A percentile compares a stretch with the other conserved stretches of the same genome.
These are phyloP conservation scores for Lomographa bimaculata DNA, from an alignment of 2,888 invertebrate genomes.

Conservation along the genomic window DNA sequence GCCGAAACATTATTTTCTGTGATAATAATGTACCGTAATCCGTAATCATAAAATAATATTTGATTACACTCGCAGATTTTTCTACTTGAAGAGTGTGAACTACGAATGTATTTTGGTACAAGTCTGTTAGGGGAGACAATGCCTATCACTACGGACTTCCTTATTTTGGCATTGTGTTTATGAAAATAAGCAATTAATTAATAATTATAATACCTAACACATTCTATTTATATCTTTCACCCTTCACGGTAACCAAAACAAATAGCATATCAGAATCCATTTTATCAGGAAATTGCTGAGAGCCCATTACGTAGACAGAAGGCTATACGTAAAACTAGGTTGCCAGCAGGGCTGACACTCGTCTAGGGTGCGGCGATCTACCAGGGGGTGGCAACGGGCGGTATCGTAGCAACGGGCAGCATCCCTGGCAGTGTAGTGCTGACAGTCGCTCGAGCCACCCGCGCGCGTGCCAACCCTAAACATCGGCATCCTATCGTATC, in stretches of 20 bases:
- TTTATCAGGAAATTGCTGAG: conserved; percentile 78
- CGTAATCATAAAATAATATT: too few relatives aligned
- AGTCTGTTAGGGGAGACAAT: too few relatives aligned
- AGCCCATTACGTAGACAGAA: conserved; percentile 76
- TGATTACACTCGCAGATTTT: too few relatives aligned
- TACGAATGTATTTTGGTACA: too few relatives aligned
- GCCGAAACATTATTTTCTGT: too few relatives aligned
- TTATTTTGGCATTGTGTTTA: too few relatives aligned
- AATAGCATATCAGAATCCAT: conserved; percentile 59
- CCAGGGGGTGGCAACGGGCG: conserved; percentile 62
- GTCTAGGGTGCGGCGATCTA: conserved; percentile 64
- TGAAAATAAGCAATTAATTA: too few relatives aligned
- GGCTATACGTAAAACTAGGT: conserved; percentile 77
- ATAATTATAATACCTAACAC: too few relatives aligned
- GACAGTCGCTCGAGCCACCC: conserved; percentile 54
- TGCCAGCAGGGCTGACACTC: conserved; percentile 42
- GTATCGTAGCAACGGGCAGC: conserved; percentile 80
- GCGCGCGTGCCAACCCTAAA: conserved; percentile 45
- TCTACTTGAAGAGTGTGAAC: too few relatives aligned
- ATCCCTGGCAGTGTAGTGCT: conserved; percentile 76
- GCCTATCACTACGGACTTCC: too few relatives aligned
- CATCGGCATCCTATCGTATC: conserved; percentile 30
- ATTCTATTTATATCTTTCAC: too few relatives aligned
- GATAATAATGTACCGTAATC: too few relatives aligned
- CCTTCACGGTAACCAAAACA: conserved; percentile 46